Percentiles rank a stretch among this genome's conserved stretches.
Conservation (phyloP, 1,140 invertebrate species). For the Batillaria attramentaria region DNA sequence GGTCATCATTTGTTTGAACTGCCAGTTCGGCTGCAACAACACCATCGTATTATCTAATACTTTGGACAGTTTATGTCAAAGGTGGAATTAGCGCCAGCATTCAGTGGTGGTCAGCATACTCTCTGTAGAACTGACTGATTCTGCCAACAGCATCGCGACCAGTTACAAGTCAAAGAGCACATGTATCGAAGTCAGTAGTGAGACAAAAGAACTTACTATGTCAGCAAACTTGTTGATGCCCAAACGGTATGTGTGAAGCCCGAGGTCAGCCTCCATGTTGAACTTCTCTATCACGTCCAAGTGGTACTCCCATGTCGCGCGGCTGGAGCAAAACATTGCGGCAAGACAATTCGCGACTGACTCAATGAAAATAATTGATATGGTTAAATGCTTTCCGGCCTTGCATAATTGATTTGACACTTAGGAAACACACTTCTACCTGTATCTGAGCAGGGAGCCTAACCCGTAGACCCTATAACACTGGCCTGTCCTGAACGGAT, state of each 20-base stretch:
- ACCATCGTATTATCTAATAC: no score
- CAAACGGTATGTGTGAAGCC: conserved; percentile 50
- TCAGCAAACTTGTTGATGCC: conserved; percentile 58
- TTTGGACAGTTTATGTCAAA: no score
- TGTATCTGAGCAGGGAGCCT: neutral
- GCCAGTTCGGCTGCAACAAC: conserved; percentile 54
- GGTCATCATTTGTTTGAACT: conserved; percentile 59
- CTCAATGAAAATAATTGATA: neutral
- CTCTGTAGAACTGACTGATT: no score
- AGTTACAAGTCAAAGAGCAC: no score
- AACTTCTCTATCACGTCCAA: conserved; percentile 46
- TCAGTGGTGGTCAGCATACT: no score
- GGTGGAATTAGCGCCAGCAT: no score
- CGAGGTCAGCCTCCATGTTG: conserved; percentile 49
- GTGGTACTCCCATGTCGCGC: conserved; percentile 38
- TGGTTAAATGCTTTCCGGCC: neutral
- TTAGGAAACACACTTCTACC: neutral
- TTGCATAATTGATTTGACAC: no score
- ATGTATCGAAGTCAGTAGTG: neutral
- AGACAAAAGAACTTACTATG: conserved; percentile 39
- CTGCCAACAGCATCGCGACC: no score
- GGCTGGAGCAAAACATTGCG: conserved; percentile 15
- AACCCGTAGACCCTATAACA: no score
- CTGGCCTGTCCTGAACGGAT: no score
- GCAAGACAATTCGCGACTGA: neutral